These are phyloP conservation scores for Pammene aurita DNA, from an alignment of 2,888 invertebrate species.

Conservation along the genomic window DNA sequence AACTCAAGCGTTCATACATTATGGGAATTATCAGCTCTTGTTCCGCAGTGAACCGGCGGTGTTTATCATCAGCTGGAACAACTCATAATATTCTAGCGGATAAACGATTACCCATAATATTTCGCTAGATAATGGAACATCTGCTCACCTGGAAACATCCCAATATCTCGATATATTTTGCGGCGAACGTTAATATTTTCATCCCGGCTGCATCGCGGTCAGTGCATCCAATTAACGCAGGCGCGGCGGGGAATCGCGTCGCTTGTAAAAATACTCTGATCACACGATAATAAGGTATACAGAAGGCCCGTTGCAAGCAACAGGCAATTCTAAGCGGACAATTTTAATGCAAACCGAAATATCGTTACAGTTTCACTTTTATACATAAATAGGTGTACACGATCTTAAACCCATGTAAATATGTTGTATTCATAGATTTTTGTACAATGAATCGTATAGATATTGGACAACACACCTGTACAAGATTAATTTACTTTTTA, in stretches of 20 bases:
- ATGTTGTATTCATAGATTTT: too few species aligned
- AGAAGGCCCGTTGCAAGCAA: neutral
- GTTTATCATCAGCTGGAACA: constrained; percentile 54
- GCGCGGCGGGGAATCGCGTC: constrained; percentile 55
- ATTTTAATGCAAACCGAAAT: too few species aligned
- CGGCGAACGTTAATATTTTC: constrained; percentile 67
- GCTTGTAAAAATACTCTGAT: constrained; percentile 66
- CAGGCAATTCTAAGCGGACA: neutral
- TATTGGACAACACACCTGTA: too few species aligned
- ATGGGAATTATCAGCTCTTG: constrained; percentile 4
- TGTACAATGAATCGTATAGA: too few species aligned
- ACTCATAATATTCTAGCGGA: constrained; percentile 33
- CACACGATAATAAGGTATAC: constrained; percentile 41
- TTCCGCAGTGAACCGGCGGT: constrained; percentile 53
- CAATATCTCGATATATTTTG: constrained; percentile 68
- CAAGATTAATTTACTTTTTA: too few species aligned
- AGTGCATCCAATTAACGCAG: constrained; percentile 75
- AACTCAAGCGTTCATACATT: neutral
- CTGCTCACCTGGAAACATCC: constrained; percentile 64
- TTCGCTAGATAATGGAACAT: constrained; percentile 44
- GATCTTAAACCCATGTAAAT: too few species aligned
- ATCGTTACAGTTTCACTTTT: too few species aligned
- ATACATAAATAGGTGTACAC: too few species aligned
- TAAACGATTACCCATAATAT: constrained; percentile 33
- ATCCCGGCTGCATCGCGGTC: constrained; percentile 64